Conservation (phyloP, 2,797 vertebrate genomes). For the Tapirus indicus region DNA sequence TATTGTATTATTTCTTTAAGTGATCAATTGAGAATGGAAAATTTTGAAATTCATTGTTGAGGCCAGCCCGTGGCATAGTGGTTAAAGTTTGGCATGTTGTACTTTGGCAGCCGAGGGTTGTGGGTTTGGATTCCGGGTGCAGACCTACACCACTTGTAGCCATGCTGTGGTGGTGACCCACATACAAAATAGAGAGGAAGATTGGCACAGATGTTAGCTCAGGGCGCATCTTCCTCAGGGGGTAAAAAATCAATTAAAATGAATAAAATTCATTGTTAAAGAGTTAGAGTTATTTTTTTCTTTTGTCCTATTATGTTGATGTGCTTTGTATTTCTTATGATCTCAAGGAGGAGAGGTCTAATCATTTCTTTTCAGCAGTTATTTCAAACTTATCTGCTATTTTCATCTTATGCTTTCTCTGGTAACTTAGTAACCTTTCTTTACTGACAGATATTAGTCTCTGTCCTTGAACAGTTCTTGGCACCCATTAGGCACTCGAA, state of each 20-base stretch:
- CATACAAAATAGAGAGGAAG: no score
- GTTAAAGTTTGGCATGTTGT: no score
- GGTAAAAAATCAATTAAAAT: no score
- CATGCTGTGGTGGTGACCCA: no score
- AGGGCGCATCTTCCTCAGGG: no score
- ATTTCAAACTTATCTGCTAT: background rate
- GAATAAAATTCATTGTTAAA: background rate
- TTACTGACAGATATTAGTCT: background rate
- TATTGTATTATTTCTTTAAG: constrained; percentile 20
- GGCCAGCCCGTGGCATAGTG: no score
- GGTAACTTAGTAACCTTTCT: background rate
- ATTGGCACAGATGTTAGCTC: no score
- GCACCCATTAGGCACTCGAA: background rate
- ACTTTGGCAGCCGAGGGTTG: no score
- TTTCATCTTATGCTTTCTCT: background rate
- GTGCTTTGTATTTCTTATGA: background rate
- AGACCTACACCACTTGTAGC: no score
- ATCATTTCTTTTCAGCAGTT: background rate
- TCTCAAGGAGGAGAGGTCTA: background rate
- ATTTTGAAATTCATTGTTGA: background rate
- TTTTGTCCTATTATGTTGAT: background rate
- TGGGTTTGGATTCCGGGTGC: no score
- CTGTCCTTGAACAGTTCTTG: background rate
- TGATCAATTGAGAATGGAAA: background rate
- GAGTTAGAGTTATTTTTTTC: background rate